These are phyloP conservation scores for Acrocephalus kingi DNA, from an alignment of 2,113 vertebrate species.

Conservation along the genomic window DNA sequence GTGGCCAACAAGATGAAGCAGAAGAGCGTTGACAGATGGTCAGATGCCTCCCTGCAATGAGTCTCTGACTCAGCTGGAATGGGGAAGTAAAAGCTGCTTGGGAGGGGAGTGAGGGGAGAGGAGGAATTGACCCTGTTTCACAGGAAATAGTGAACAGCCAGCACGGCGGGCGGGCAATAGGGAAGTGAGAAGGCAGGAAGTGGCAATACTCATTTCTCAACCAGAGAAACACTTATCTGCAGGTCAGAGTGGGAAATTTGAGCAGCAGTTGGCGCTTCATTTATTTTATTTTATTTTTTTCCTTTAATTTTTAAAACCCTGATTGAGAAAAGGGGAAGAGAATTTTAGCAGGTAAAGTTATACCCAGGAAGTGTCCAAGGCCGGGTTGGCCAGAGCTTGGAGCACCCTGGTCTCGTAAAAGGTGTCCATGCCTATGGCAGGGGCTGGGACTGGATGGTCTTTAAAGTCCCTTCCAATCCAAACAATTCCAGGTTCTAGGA, in stretches of 20 bases:
- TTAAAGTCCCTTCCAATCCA: neutral
- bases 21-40: rapidly evolving
- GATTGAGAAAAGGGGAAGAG: neutral
- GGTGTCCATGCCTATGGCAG: neutral
- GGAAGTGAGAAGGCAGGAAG: neutral
- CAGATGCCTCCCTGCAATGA: neutral
- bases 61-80: neutral
- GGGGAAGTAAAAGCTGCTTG: neutral
- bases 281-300: neutral
- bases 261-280: neutral
- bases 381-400: neutral
- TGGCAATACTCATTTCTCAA: neutral
- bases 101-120: neutral
- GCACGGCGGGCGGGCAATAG: neutral
- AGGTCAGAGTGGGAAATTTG: neutral
- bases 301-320: neutral
- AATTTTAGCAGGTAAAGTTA: neutral
- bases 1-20: neutral
- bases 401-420: neutral
- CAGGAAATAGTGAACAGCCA: rapidly evolving
- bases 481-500: neutral
- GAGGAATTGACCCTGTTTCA: rapidly evolving
- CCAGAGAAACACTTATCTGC: rapidly evolving
- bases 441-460: neutral
- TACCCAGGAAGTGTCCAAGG: neutral